Evolutionary conservation across 2,797 vertebrate genomes (phyloP).

Genomic region (Margarornis squamiger): DNA sequence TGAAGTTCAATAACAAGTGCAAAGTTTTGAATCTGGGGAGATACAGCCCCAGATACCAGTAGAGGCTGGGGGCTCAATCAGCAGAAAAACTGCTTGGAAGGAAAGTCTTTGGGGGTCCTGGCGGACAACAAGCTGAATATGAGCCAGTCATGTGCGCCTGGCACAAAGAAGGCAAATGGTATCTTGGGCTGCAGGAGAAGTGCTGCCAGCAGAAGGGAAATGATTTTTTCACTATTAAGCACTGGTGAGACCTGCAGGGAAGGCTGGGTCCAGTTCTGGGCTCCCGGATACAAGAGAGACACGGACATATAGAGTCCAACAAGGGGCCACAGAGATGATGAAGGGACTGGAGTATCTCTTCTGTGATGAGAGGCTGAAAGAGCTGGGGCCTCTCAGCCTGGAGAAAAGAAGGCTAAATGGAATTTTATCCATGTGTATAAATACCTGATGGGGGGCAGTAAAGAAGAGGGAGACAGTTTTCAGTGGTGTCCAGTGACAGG

Average conservation of each 20-base stretch:
- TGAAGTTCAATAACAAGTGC: neutral
- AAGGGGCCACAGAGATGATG: fast-evolving
- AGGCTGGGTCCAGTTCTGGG: neutral
- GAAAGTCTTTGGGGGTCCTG: neutral
- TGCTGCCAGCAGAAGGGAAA: neutral
- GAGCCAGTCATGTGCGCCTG: fast-evolving
- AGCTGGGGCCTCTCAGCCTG: neutral
- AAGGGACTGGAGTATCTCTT: neutral
- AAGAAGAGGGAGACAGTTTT: neutral
- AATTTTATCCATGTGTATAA: neutral
- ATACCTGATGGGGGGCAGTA: neutral
- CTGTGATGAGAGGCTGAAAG: neutral
- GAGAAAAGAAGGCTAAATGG: neutral
- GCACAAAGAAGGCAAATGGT: neutral
- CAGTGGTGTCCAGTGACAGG: neutral
- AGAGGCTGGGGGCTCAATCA: neutral
- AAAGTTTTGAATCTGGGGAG: neutral
- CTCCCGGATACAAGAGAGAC: neutral
- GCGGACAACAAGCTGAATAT: neutral
- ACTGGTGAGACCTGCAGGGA: neutral
- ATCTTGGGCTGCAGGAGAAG: neutral
- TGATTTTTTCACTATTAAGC: neutral
- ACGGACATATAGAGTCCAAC: neutral
- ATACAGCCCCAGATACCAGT: neutral
- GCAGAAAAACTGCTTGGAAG: neutral